A percentile compares a stretch with the other conserved stretches of the same genome.
Evolutionary conservation across 1,140 invertebrate species (phyloP).

Genomic region (Drosophila auraria): DNA sequence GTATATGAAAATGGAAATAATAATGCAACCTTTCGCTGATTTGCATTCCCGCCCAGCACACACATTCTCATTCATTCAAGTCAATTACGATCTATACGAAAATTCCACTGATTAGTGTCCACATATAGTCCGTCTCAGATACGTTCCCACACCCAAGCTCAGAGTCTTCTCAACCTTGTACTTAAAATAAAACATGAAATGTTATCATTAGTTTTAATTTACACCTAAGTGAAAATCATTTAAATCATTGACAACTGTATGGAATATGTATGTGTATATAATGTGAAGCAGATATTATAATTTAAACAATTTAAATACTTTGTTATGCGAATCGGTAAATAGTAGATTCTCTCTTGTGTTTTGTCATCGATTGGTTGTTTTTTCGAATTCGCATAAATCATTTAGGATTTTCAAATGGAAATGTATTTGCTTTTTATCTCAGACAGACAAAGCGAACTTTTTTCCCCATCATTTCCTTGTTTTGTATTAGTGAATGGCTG

Average conservation of each 20-base stretch:
- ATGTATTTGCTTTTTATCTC: slow-evolving; percentile 29
- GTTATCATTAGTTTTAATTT: slow-evolving; percentile 83
- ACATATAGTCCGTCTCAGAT: slow-evolving; percentile 49
- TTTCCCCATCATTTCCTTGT: slow-evolving; percentile 13
- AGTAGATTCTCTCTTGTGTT: slow-evolving; percentile 21
- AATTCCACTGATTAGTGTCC: slow-evolving; percentile 30
- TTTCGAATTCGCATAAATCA: slow-evolving; percentile 50
- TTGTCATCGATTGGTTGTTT: slow-evolving; percentile 23
- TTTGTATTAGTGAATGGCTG: slow-evolving; percentile 31
- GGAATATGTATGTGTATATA: slow-evolving; percentile 74
- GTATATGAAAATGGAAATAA: slow-evolving; percentile 57
- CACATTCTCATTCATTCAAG: slow-evolving; percentile 50
- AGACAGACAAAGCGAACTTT: slow-evolving; percentile 36
- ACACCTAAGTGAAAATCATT: slow-evolving; percentile 68
- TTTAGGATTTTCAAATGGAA: slow-evolving; percentile 19
- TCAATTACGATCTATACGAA: slow-evolving; percentile 68
- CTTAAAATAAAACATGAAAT: slow-evolving; percentile 59
- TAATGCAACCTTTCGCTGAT: slow-evolving; percentile 52
- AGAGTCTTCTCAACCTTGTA: slow-evolving; percentile 67
- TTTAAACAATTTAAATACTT: slow-evolving; percentile 19
- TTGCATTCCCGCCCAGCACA: slow-evolving; percentile 41
- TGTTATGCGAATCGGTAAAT: slow-evolving; percentile 20
- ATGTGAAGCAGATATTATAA: slow-evolving; percentile 50
- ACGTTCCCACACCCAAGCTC: slow-evolving; percentile 48
- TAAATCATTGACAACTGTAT: slow-evolving; percentile 42